Evolutionary conservation across 2,797 vertebrate species (phyloP), one percentile per base, ranked within the genome.

Genomic region (Gallinago solitaria): DNA sequence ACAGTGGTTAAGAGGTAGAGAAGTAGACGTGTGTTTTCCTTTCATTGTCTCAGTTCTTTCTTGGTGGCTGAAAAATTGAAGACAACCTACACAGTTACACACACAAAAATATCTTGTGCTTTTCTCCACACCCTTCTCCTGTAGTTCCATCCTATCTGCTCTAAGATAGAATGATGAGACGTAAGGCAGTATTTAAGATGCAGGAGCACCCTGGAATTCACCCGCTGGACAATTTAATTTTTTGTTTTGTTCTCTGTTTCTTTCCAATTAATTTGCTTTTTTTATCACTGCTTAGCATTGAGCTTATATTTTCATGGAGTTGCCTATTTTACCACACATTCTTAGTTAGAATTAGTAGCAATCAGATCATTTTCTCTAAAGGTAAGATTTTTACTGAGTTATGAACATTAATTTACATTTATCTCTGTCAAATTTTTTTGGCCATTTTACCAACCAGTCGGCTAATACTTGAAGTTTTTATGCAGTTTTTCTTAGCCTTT

Each of bases 41-140:
- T 83, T 86, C 5, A 5, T 70, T 53, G 16, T 45, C n/a, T 86
- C n/a, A 35, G 11, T 81, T 70, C 4, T 51, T 70, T 78, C 13
- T 48, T 50, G 25, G 30, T 57, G 39, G 6, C 50, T 79, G 41
- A 89, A 76, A 64, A 82, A 28, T 57, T 57, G 54, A 59, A 16
- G 63, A 35, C 18, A 33, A 16, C 10, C 8, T 57, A 5, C 35
- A 23, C 19, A 57, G 17, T 15, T 65, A 41, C 1, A 16, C 24
- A 20, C 0, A 0, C 43, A 8, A 41, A 35, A 65, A 57, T 67
- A 67, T 28, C 14, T 28, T 54, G 16, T 30, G 2, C 2, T 65
- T 91, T 76, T 76, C 19, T 86, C 9, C 18, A 27, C 19, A 9
- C 6, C 3, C 4, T 65, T 5, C 9, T 5, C 14, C 7, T 3